These are phyloP conservation scores for Chrysolina oricalcia DNA, from an alignment of 2,888 invertebrate species.

Conservation along the genomic window DNA sequence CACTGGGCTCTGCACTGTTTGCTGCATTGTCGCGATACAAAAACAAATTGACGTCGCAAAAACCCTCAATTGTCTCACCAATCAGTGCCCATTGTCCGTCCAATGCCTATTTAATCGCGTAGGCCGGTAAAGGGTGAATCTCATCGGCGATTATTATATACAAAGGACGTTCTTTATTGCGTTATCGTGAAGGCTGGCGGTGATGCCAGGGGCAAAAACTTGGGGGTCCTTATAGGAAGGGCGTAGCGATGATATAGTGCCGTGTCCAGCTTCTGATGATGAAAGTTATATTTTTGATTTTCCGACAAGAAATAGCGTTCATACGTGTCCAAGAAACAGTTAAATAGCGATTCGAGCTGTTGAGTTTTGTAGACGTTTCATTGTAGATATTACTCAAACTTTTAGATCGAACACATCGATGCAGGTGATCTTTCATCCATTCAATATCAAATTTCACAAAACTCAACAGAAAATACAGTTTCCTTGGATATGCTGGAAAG, in stretches of 20 bases:
- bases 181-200: conserved; percentile 22
- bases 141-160: conserved; percentile 40
- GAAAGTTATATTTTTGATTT: neutral
- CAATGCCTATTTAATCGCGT: conserved; percentile 70
- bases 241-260: neutral
- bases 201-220: conserved; percentile 11
- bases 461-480: no score
- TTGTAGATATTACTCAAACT: no score
- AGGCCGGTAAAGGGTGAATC: conserved; percentile 65
- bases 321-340: no score
- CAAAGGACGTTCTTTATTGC: conserved; percentile 42
- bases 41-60: conserved; percentile 73
- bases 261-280: neutral
- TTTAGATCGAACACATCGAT: no score
- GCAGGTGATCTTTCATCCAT: no score
- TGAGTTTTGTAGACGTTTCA: no score
- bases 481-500: no score
- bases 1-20: conserved; percentile 67
- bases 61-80: conserved; percentile 72
- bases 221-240: conserved; percentile 7
- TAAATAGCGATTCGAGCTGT: no score
- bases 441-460: no score
- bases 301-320: no score
- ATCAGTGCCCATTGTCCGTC: conserved; percentile 69
- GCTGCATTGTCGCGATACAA: conserved; percentile 70